Evolutionary conservation across 30 jellyfish, hydroid and myxozoan genomes (phyloP), one percentile per base, ranked within the genome.

Genomic region (Aurelia aurita): DNA sequence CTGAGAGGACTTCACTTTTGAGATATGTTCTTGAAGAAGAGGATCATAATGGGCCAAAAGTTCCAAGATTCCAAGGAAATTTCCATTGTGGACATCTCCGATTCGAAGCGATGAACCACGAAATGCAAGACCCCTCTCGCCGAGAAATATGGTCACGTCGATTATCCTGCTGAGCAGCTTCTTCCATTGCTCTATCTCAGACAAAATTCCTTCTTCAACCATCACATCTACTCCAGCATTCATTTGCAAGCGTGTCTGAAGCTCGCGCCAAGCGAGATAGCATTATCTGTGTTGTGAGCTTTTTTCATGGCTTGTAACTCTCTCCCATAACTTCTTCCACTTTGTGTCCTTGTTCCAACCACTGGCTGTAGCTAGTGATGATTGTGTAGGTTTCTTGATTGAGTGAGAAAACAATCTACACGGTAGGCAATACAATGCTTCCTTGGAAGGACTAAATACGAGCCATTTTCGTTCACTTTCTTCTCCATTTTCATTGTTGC

Each of bases 41-140:
- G 70, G 84, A 72, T 72, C 84, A 72, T 72, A 72, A 45, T 72
- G 84, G 14, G 84, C 84, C 72, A 80, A 80, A 71, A 80, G 91
- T 57, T 80, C 91, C 82, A 80, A 47, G 39, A 63, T 64, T 63
- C 91, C 74, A 7, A 39, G 74, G 34, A 73, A 85, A 73, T 73
- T 72, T 72, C 89, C 85, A 70, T 84, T 72, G 43, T 84, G 47
- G 66, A 49, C 79, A 71, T 69, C 60, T 25, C 90, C 90, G 32
- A 84, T 55, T 53, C 72, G 51, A 59, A 58, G 90, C 27, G 95
- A 72, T 16, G 82, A 62, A 61, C 90, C 90, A 23, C 85, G 87
- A 85, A 85, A 72, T 62, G 74, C 84, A 46, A 85, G 88, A 23
- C 92, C n/a, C n/a, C n/a, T n/a, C n/a, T n/a, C n/a, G n/a, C n/a